Base-by-base conservation (phyloP, 2,797 vertebrate species). In the Silurus lanzhouensis region DNA sequence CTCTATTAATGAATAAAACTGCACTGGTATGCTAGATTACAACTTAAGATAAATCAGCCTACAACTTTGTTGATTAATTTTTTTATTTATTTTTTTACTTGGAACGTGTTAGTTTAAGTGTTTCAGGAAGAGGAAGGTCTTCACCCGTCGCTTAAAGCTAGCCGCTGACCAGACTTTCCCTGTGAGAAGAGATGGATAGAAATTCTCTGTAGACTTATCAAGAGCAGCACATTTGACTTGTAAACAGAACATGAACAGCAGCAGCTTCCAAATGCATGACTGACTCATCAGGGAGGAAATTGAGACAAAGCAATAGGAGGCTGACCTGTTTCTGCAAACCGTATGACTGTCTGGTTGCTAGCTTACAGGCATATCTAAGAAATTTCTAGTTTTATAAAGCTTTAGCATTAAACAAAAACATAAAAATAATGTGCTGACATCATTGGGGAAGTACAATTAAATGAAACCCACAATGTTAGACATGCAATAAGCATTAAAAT, bases 201-300 rank as follows among this genome's bases (percentile, higher is more conserved):
- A 77, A 58, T 20, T 77, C 74, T 77, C 55, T 12, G 74, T 31
- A 58, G 74, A 77, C 15, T 76, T 75, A 25, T 8, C 72, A 72
- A 55, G 55, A 27, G 48, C 48, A 8, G n/a, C 14, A 72, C 70
- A 20, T 72, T 72, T 46, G 31, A 25, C 55, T 27, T 58, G 55
- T 77, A 38, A 77, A 77, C 25, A 77, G 75, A 13, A 60, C 75
- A 77, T 60, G 55, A 77, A 63, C 58, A 63, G 58, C 22, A 79
- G 20, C 20, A 9, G 31, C 58, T 8, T 77, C 75, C 55, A 77
- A 60, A 77, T 15, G 38, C 58, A 61, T n/a, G 58, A 46, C 58
- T 79, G 58, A 79, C 10, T 46, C 58, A 79, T 61, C 76, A 46
- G 20, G 38, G 31, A 79, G 58, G 38, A 79, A 63, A 61, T 12